Percentiles rank a stretch among this genome's conserved stretches.
phyloP scores from a whole-genome alignment of 2,888 invertebrate species.

The Chloroclysta siterata region DNA sequence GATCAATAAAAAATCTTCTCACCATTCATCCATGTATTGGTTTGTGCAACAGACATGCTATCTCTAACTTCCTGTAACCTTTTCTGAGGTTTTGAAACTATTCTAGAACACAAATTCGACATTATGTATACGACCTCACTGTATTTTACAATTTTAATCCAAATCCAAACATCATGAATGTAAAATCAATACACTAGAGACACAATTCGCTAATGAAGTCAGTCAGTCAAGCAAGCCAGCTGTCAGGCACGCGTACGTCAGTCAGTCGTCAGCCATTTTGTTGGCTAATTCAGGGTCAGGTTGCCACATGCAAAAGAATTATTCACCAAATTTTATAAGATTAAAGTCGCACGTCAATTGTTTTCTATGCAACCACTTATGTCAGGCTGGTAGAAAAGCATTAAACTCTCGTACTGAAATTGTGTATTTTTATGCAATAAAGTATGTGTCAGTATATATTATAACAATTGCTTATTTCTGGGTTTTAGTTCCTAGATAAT shows the following conservation, averaged over 20 bases:
- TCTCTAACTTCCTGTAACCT: slow-evolving; percentile 90
- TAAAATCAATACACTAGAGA: slow-evolving; percentile 37
- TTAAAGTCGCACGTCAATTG: too few relatives aligned
- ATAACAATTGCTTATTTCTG: too few relatives aligned
- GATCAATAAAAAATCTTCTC: slow-evolving; percentile 78
- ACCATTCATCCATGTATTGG: slow-evolving; percentile 95
- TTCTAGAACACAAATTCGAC: slow-evolving; percentile 92
- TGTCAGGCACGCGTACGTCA: not conserved
- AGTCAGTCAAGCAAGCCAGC: not conserved
- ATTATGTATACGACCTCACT: slow-evolving; percentile 68
- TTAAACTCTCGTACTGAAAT: too few relatives aligned
- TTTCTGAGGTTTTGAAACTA: slow-evolving; percentile 89
- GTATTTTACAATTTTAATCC: slow-evolving; percentile 51
- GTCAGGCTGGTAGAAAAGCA: too few relatives aligned
- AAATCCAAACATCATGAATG: slow-evolving; percentile 57
- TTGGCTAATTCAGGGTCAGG: slow-evolving; percentile 30
- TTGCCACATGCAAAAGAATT: slow-evolving; percentile 8
- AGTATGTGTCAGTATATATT: too few relatives aligned
- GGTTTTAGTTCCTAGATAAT: too few relatives aligned
- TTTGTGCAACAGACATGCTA: slow-evolving; percentile 90
- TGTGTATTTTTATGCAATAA: too few relatives aligned
- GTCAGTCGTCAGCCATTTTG: slow-evolving; percentile 66
- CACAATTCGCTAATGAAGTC: too few relatives aligned
- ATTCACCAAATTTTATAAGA: not conserved
- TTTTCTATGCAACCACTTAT: too few relatives aligned